Evolutionary conservation across 1,140 invertebrate species (phyloP).

Genomic region (Brachionus paranguensis): DNA sequence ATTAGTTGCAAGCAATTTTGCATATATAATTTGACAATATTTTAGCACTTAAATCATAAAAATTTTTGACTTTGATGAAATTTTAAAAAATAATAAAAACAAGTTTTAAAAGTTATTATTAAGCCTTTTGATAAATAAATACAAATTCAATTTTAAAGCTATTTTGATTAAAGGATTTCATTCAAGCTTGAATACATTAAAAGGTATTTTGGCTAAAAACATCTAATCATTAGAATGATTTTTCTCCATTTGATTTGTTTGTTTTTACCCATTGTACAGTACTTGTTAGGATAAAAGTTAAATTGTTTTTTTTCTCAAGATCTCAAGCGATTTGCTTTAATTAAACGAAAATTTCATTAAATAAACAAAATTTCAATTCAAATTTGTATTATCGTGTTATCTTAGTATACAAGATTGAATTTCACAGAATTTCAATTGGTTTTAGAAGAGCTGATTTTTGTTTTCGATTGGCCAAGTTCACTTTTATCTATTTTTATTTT

Average conservation of each 20-base stretch:
- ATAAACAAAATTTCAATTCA: neutral
- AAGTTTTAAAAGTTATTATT: neutral
- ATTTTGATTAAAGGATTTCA: neutral
- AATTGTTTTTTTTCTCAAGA: neutral
- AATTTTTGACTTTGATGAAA: too few species aligned
- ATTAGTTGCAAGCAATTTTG: too few species aligned
- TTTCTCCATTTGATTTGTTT: neutral
- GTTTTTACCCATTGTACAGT: neutral
- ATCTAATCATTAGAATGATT: neutral
- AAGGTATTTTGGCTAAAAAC: neutral
- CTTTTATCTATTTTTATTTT: neutral
- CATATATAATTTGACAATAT: neutral
- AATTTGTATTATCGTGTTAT: neutral
- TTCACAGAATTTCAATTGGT: neutral
- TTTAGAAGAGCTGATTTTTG: neutral
- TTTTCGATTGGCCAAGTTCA: neutral
- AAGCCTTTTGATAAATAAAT: neutral
- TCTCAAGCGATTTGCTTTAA: neutral
- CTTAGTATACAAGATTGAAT: neutral
- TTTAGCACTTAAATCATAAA: neutral
- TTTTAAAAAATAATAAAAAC: too few species aligned
- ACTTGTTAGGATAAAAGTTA: neutral
- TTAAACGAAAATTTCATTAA: neutral
- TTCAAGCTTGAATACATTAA: conserved; percentile 2
- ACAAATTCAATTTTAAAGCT: neutral